A percentile compares a stretch with the other conserved stretches of the same genome.
These are phyloP conservation scores for Pantherophis alleghaniensis DNA, from an alignment of 2,797 vertebrate genomes.

Conservation along the genomic window DNA sequence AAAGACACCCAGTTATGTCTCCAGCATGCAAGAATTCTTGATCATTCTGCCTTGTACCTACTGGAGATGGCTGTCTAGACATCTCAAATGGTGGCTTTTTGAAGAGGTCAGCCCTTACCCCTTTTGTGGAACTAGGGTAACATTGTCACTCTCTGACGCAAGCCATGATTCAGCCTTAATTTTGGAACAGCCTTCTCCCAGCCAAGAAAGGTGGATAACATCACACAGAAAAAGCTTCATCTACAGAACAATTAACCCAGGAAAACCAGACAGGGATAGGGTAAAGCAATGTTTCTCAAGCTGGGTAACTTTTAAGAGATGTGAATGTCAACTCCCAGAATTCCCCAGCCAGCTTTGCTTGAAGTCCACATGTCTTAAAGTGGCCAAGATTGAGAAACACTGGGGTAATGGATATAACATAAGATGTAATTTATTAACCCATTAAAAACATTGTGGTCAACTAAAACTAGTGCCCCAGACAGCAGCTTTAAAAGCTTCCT, in stretches of 20 bases:
- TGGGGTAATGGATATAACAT: neutral
- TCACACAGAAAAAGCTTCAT: neutral
- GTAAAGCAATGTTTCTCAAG: neutral
- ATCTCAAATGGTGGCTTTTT: neutral
- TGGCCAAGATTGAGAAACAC: neutral
- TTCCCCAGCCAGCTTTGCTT: neutral
- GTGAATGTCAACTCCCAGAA: neutral
- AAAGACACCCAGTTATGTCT: neutral
- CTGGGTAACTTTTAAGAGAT: neutral
- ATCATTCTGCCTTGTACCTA: neutral
- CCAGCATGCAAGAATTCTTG: neutral
- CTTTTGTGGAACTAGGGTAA: neutral
- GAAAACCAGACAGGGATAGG: neutral
- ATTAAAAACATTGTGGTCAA: neutral
- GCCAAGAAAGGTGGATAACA: neutral
- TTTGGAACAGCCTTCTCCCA: neutral
- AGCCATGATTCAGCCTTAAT: neutral
- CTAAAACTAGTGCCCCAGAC: neutral
- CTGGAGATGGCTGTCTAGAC: neutral
- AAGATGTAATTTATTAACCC: neutral
- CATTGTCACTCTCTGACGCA: neutral
- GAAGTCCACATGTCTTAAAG: neutral
- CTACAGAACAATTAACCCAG: neutral
- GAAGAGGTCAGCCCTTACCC: neutral
- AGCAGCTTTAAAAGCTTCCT: neutral